phyloP scores from a whole-genome alignment of 2,797 vertebrate species.

The Oophaga sylvatica region DNA sequence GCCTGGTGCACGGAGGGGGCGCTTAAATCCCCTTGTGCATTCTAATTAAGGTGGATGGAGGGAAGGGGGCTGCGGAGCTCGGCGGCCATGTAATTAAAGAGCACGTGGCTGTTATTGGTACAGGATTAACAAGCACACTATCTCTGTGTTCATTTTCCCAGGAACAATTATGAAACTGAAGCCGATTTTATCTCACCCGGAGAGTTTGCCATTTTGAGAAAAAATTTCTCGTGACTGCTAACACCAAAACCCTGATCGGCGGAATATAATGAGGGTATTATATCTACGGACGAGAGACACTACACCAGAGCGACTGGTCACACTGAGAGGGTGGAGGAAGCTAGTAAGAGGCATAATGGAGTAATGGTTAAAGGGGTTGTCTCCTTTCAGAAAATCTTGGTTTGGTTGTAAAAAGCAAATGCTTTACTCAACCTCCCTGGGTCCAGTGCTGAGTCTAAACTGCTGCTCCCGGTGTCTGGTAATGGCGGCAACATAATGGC shows the following conservation, averaged over 20 bases:
- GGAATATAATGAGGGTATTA: constrained; percentile 26
- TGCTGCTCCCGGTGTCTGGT: no score
- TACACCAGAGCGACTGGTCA: background rate
- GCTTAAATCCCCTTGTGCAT: constrained; percentile 65
- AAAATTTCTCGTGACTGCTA: constrained; percentile 19
- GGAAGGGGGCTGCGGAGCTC: constrained; percentile 53
- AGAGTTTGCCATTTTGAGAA: constrained; percentile 41
- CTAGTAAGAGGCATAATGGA: background rate
- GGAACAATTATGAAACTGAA: constrained; percentile 60
- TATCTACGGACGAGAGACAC: background rate
- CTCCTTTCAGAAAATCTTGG: background rate
- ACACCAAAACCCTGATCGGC: constrained; percentile 29
- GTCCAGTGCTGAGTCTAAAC: no score
- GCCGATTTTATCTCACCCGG: constrained; percentile 44
- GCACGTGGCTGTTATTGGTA: constrained; percentile 62
- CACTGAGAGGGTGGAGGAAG: background rate
- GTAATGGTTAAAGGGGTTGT: background rate
- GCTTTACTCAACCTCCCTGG: no score
- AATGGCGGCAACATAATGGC: no score
- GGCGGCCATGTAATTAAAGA: constrained; percentile 64
- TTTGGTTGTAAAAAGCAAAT: no score
- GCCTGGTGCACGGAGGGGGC: constrained; percentile 58
- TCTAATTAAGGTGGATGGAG: constrained; percentile 62
- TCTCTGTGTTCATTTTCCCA: constrained; percentile 59
- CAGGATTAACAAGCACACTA: constrained; percentile 60